Conservation (phyloP, 2,113 vertebrate genomes). For the Pavo muticus region DNA sequence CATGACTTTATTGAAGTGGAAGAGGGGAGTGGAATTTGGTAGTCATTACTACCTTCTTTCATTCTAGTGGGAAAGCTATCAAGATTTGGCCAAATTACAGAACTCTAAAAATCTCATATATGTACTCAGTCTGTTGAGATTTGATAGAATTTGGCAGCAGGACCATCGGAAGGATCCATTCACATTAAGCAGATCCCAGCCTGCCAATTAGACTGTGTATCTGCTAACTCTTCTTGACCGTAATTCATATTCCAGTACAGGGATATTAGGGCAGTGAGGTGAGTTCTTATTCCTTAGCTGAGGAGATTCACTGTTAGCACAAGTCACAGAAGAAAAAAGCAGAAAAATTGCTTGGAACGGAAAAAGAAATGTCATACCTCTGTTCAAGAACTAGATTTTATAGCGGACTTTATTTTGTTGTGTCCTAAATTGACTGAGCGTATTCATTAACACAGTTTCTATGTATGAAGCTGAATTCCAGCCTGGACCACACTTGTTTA, state of each 20-base stretch:
- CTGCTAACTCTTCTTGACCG: neutral
- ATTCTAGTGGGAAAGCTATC: neutral
- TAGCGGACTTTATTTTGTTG: neutral
- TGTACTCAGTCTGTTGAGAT: neutral
- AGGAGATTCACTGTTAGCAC: neutral
- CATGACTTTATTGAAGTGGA: rapidly evolving
- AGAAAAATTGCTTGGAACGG: neutral
- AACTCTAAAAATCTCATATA: neutral
- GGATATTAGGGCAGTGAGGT: neutral
- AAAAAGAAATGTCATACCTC: neutral
- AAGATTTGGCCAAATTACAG: neutral
- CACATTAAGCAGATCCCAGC: neutral
- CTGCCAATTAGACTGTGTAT: neutral
- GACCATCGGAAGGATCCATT: neutral
- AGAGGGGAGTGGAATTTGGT: neutral
- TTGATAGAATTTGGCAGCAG: neutral
- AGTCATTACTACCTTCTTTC: neutral
- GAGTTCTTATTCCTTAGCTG: neutral
- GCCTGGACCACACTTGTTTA: neutral
- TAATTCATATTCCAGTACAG: neutral
- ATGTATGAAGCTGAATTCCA: neutral
- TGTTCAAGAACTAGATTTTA: neutral
- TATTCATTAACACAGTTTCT: neutral
- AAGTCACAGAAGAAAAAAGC: neutral
- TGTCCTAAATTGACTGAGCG: neutral